Conservation (phyloP, 1,140 invertebrate genomes). For the Papilio glaucus region DNA sequence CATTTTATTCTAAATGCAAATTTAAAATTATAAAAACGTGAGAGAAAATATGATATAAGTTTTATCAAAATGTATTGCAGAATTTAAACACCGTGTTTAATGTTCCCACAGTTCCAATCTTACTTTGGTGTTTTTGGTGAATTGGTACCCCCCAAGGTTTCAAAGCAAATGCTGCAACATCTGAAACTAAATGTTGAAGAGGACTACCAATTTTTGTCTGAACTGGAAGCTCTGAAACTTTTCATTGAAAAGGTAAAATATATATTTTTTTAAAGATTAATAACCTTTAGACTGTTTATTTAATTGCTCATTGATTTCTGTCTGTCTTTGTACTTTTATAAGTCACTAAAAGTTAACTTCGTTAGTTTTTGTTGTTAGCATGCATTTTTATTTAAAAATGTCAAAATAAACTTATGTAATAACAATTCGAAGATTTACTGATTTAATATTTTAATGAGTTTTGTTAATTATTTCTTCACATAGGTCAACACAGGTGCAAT, state of each 20-base stretch:
- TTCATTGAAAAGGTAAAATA: slow-evolving; percentile 85
- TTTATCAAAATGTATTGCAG: background rate
- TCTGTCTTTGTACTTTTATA: background rate
- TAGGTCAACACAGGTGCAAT: slow-evolving; percentile 80
- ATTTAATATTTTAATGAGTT: too few species aligned
- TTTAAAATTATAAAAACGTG: too few species aligned
- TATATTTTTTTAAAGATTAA: slow-evolving; percentile 26
- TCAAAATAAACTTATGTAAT: too few species aligned
- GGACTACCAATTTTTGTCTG: slow-evolving; percentile 87
- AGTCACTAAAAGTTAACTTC: too few species aligned
- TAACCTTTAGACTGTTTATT: background rate
- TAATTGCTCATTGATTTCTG: background rate
- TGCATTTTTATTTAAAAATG: too few species aligned
- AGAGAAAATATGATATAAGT: slow-evolving; percentile 17
- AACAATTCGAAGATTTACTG: too few species aligned
- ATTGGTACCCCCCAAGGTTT: slow-evolving; percentile 75
- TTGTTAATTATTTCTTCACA: slow-evolving; percentile 36
- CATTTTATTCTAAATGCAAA: too few species aligned
- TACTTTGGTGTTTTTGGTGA: slow-evolving; percentile 82
- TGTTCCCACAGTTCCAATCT: slow-evolving; percentile 67
- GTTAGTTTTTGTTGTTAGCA: too few species aligned
- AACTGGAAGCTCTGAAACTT: slow-evolving; percentile 85
- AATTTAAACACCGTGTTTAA: slow-evolving; percentile 30
- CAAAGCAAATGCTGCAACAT: slow-evolving; percentile 76
- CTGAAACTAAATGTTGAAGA: slow-evolving; percentile 85